phyloP scores from a whole-genome alignment of 2,113 vertebrate genomes.

The Elachura formosa region DNA sequence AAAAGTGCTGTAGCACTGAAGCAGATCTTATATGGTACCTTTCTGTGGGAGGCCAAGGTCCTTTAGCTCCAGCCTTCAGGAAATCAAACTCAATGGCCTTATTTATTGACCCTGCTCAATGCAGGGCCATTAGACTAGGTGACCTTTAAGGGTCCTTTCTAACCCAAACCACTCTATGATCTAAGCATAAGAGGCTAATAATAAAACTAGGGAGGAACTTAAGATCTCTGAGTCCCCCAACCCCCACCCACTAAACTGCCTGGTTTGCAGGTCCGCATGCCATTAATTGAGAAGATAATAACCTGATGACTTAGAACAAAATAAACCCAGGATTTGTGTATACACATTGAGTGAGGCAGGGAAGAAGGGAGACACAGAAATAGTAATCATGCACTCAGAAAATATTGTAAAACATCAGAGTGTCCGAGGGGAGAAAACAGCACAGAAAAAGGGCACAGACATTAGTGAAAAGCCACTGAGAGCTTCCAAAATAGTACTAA shows the following conservation, averaged over 20 bases:
- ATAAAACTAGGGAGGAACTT: not conserved
- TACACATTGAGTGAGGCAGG: constrained; percentile 35
- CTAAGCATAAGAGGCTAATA: not conserved
- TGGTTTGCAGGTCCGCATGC: not conserved
- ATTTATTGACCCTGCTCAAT: not conserved
- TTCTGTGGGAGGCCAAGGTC: not conserved
- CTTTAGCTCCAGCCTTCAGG: not conserved
- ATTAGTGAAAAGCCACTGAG: constrained; percentile 56
- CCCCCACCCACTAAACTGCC: not conserved
- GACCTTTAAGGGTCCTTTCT: not conserved
- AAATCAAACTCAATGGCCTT: not conserved
- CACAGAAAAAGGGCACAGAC: constrained; percentile 52
- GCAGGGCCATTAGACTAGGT: not conserved
- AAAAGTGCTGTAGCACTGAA: not conserved
- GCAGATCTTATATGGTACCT: not conserved
- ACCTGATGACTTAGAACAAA: constrained; percentile 16
- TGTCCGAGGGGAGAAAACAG: constrained; percentile 45
- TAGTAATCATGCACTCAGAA: constrained; percentile 53
- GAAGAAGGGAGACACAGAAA: constrained; percentile 37
- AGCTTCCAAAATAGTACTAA: constrained; percentile 66
- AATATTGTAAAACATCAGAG: constrained; percentile 46
- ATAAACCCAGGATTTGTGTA: constrained; percentile 20
- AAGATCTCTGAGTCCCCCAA: not conserved
- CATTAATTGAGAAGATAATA: constrained; percentile 14
- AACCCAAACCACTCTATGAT: not conserved